Conservation (phyloP, 1,140 invertebrate species). For the Epicauta chinensis region DNA sequence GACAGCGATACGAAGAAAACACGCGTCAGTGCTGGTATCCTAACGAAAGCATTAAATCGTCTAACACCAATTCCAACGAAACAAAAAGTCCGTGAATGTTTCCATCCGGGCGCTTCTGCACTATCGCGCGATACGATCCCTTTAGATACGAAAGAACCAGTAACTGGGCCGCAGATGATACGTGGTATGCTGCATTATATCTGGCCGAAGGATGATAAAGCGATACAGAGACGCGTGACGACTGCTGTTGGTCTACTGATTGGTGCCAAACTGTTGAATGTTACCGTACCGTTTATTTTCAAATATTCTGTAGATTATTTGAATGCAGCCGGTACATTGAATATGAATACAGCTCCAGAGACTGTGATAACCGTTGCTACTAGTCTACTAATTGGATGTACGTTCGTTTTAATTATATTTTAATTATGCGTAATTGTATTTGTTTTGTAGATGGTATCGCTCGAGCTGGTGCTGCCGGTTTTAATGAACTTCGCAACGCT, state of each 20-base stretch:
- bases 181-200: conserved; percentile 85
- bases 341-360: conserved; percentile 64
- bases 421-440: conserved; percentile 11
- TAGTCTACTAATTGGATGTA: conserved; percentile 86
- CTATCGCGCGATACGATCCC: conserved; percentile 61
- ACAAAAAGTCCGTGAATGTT: conserved; percentile 61
- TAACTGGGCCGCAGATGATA: conserved; percentile 76
- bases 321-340: conserved; percentile 56
- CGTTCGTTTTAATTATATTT: conserved; percentile 43
- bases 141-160: conserved; percentile 48
- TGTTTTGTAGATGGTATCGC: conserved; percentile 81
- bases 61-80: conserved; percentile 26
- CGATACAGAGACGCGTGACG: conserved; percentile 75
- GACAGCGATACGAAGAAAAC: conserved; percentile 6
- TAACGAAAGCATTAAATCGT: conserved; percentile 29
- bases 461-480: conserved; percentile 78
- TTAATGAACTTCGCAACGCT: conserved; percentile 96
- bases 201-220: conserved; percentile 88
- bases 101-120: conserved; percentile 78
- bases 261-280: conserved; percentile 83
- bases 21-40: conserved; percentile 22
- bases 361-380: conserved; percentile 67
- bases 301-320: conserved; percentile 90
- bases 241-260: conserved; percentile 74
- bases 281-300: conserved; percentile 94